These are phyloP conservation scores for Caenorhabditis brenneri DNA, from an alignment of 1,140 invertebrate genomes.

Conservation along the genomic window DNA sequence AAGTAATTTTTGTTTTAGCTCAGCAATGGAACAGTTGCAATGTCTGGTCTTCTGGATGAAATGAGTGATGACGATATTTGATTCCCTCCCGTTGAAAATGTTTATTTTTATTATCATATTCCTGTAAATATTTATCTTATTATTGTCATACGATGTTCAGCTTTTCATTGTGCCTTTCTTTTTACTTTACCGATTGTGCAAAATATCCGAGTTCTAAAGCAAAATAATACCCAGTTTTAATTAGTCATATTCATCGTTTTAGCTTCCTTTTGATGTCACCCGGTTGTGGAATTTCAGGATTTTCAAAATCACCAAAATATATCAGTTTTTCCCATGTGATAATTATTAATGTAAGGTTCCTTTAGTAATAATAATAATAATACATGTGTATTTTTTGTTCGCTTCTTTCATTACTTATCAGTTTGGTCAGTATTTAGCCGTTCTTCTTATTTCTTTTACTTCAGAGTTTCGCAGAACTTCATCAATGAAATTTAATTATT, in stretches of 20 bases:
- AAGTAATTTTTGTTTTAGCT: not conserved
- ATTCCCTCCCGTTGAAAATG: not conserved
- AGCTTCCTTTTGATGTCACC: not conserved
- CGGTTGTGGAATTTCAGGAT: constrained; percentile 17
- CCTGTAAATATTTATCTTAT: not conserved
- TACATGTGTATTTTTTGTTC: not conserved
- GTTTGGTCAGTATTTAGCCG: not conserved
- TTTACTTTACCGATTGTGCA: not conserved
- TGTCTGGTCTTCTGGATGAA: constrained; percentile 10
- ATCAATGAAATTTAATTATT: not conserved
- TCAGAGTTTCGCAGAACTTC: too few species aligned
- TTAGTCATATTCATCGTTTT: constrained; percentile 22
- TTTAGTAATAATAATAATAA: not conserved
- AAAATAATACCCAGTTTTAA: not conserved
- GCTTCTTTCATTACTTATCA: not conserved
- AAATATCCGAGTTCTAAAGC: not conserved
- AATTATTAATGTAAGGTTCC: not conserved
- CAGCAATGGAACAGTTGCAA: constrained; percentile 2
- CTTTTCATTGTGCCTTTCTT: not conserved
- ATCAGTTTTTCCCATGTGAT: not conserved
- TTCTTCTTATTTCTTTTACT: not conserved
- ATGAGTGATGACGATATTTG: constrained; percentile 30
- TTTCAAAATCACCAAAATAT: constrained; percentile 7
- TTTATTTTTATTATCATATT: not conserved
- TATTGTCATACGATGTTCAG: not conserved